Conservation (phyloP, 2,797 vertebrate genomes). For the Phataginus tricuspis region DNA sequence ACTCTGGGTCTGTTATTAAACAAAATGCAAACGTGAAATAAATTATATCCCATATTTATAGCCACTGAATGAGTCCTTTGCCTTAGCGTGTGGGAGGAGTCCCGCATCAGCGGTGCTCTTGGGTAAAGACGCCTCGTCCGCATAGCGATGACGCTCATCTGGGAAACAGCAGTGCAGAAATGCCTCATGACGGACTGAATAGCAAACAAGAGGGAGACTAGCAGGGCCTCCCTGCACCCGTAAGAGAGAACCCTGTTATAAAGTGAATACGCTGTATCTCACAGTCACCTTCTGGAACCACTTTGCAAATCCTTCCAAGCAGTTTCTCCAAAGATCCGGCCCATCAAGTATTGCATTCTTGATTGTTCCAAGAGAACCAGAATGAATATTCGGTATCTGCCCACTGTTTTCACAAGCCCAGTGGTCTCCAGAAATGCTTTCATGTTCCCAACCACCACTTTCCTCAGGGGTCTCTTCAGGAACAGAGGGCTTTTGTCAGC, state of each 20-base stretch:
- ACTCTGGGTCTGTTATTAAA: not conserved
- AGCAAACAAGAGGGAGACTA: not conserved
- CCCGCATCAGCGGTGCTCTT: rapidly evolving
- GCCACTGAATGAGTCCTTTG: not conserved
- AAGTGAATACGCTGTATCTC: not conserved
- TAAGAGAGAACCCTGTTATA: not conserved
- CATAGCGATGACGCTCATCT: not conserved
- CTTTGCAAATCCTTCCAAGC: not conserved
- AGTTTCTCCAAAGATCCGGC: not conserved
- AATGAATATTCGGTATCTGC: not conserved
- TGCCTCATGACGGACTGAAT: not conserved
- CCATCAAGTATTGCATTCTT: not conserved
- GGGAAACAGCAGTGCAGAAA: not conserved
- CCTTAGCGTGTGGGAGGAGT: not conserved
- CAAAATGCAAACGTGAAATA: not conserved
- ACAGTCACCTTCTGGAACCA: not conserved
- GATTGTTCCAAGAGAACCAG: not conserved
- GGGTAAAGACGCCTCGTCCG: rapidly evolving
- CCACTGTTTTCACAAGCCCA: not conserved
- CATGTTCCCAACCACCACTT: not conserved
- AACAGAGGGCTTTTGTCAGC: not conserved
- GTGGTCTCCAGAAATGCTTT: not conserved
- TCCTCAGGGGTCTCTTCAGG: not conserved
- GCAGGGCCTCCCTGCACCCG: not conserved
- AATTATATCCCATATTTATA: not conserved